Evolutionary conservation across 2,113 vertebrate species (phyloP).

Genomic region (Calyptommatus sinebrachiatus): DNA sequence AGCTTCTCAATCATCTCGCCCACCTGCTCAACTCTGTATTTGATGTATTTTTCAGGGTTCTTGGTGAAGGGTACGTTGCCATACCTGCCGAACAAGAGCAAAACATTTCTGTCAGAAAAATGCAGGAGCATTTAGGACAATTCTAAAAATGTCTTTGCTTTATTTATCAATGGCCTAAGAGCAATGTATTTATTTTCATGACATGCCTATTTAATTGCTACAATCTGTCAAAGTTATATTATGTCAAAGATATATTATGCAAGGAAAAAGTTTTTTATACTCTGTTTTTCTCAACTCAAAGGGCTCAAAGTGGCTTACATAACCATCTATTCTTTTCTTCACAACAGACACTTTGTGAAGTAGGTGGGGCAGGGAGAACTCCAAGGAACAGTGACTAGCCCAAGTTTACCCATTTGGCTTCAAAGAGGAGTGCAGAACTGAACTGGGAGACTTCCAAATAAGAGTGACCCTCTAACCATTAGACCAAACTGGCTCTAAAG

Average conservation of each 20-base stretch:
- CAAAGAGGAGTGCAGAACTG: too few species aligned
- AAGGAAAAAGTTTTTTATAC: neutral
- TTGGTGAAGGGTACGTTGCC: conserved; percentile 92
- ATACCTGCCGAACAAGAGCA: conserved; percentile 72
- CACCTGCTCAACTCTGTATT: conserved; percentile 91
- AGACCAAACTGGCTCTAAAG: too few species aligned
- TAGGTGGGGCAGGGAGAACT: too few species aligned
- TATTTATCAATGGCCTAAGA: neutral
- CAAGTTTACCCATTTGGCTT: too few species aligned
- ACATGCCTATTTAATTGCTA: neutral
- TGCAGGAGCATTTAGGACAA: neutral
- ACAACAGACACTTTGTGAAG: too few species aligned
- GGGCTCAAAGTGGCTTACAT: too few species aligned
- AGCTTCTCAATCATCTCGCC: conserved; percentile 95
- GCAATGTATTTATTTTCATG: neutral
- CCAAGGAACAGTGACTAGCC: too few species aligned
- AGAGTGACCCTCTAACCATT: too few species aligned
- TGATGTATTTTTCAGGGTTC: conserved; percentile 95
- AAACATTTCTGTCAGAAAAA: neutral
- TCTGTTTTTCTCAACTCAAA: too few species aligned
- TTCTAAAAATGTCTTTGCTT: neutral
- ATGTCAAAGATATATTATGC: neutral
- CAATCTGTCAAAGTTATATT: neutral
- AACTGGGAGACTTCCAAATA: too few species aligned
- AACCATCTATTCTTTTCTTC: too few species aligned